Base-by-base conservation (phyloP, 1,140 invertebrate species). In the Andrena cerasifolii region DNA sequence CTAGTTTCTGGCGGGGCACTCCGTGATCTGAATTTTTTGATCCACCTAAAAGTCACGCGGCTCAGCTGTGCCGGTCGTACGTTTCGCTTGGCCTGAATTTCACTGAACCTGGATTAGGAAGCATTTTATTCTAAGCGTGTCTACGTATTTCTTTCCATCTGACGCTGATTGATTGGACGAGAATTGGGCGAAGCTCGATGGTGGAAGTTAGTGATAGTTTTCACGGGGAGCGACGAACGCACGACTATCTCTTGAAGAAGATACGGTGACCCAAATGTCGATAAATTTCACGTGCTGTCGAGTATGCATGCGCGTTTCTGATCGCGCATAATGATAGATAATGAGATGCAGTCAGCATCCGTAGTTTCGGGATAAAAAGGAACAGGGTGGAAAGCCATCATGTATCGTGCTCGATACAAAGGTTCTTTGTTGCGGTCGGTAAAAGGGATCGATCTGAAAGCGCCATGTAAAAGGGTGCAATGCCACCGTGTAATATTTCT, bases 311-410 rank as follows among this genome's bases (percentile, higher is more conserved):
- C 26, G 12, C 36, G 68, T 45, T 61, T 56, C 31, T 47, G 45
- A 78, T 72, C 47, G 5, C 26, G 40, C 40, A 36, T 72, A 78
- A 78, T 56, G 45, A 56, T 36, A 49, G 49, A 78, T 72, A 78
- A 78, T 63, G 76, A 78, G 68, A 78, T 78, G 68, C 76, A 72
- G 36, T 40, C 58, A 36, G 58, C 58, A 40, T 56, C 28, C 40
- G 36, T 7, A 24, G 31, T 18, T 43, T 16, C 31, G 21, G 28
- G 54, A 28, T 51, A 61, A 53, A 77, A 70, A 71, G 74, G 31
- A 70, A 45, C 16, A 40, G 2, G 31, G 40, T 5, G 31, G 21
- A 47, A 36, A 24, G 24, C 7, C 24, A 16, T 7, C 5, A 28
- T 28, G 53, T 59, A 33, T 56, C 61, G 21, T 33, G 36, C 14